Base-by-base conservation (phyloP, 2,113 vertebrate species). In the Corythornis vintsioides region DNA sequence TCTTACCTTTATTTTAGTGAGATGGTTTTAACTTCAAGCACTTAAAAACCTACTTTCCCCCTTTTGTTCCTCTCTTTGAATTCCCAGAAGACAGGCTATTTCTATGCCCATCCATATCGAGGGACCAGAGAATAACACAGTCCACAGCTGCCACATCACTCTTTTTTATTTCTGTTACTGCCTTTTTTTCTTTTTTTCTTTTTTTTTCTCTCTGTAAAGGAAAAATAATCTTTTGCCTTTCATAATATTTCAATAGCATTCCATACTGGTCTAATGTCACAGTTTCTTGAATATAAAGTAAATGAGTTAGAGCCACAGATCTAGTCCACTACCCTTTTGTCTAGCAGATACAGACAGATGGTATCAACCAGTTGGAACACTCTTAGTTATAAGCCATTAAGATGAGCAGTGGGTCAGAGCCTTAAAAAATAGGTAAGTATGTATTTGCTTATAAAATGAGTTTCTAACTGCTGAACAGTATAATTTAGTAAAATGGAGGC, bases 401-500 rank as follows among this genome's bases (percentile, higher is more conserved):
- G 90, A 87, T 50, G 50, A 87, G 83, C 47, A 57, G 82, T 2
- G 71, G 89, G 86, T 93, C 75, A 88, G 78, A 90, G 73, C 86
- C 71, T 91, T 73, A 72, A 55, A 96, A 86, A 90, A 86, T 72
- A 96, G 91, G 69, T 86, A 87, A 90, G 73, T 57, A 31, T 0
- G 73, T 86, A 69, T 93, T 86, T 89, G 76, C 64, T 95, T 91
- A 92, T 72, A 91, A 89, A 93, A 84, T 87, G 85, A 83, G 21
- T 73, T 93, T 79, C 94, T 83, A 94, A 87, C 96, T 96, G 84
- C 40, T 93, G 72, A 91, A 79, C 71, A 79, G 52, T 63, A 83
- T 93, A 86, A 90, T 94, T 95, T 85, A 96, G 94, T 95, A 94
- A 93, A 94, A 95, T 40, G 43, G 71, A 92, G 71, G 56, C 75